Base-by-base conservation (phyloP, 2,888 invertebrate species). In the Pseudeuparius sepicola region DNA sequence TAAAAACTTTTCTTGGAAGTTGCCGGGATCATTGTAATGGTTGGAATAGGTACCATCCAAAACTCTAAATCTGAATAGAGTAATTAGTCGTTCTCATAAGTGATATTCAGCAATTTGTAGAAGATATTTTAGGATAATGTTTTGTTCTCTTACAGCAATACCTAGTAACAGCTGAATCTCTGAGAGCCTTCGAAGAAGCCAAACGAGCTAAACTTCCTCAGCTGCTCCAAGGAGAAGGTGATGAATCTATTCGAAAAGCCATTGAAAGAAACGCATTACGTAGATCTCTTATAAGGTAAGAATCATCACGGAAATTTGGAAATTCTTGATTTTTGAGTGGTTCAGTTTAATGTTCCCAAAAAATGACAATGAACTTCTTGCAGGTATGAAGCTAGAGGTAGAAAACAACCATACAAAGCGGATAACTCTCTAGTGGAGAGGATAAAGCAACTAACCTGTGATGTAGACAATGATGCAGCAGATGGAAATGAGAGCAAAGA, bases 371-470 rank as follows among this genome's bases (percentile, higher is more conserved):
- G n/a, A n/a, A n/a, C n/a, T n/a, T n/a, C n/a, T n/a, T n/a, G n/a
- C n/a, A n/a, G 82, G 45, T 56, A 56, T 41, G 63, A 64, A 41
- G 61, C 63, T 31, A 51, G 57, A 34, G 56, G 49, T 42, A 67
- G 67, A 53, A 65, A 64, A 49, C 53, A 64, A 31, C 59, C 61
- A 34, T 61, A 63, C 44, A 70, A 76, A 55, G 71, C 71, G 50
- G 84, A 85, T 46, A 78, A 84, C 33, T 85, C 87, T 0, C 65
- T 90, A 23, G 84, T 87, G 36, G 90, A 90, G 53, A 73, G 88
- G 41, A 86, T 90, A 45, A 78, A 85, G 28, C 79, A 83, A 54
- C 64, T 90, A 30, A 90, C 89, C 2, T 87, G 87, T 54, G 83
- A 87, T 56, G 78, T 85, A 23, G 87, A 87, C 41, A 84, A 85